Evolutionary conservation across 2,113 vertebrate species (phyloP).

Genomic region (Laticauda colubrina): DNA sequence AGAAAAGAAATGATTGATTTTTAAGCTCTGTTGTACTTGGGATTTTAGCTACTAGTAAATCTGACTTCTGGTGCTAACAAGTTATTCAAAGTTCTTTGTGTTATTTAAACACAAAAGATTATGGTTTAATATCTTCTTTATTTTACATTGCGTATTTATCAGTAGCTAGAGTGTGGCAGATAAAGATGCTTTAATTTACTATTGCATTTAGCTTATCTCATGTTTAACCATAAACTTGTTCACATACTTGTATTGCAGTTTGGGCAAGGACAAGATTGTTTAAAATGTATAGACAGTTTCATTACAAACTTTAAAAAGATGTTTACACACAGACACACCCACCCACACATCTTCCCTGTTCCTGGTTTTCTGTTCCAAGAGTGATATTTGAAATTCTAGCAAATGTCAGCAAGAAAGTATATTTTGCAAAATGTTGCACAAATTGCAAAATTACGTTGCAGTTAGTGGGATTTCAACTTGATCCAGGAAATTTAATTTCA

Average conservation of each 20-base stretch:
- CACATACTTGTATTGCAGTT: background rate
- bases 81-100: background rate
- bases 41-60: background rate
- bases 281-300: background rate
- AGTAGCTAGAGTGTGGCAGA: background rate
- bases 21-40: background rate
- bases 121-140: background rate
- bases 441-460: background rate
- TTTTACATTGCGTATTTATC: background rate
- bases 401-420: background rate
- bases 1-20: background rate
- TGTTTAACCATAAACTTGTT: background rate
- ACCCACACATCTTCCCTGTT: background rate
- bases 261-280: background rate
- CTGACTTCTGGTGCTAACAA: background rate
- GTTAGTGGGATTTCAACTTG: background rate
- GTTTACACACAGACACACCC: background rate
- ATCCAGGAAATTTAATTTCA: background rate
- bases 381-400: background rate
- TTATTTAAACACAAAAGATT: background rate
- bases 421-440: background rate
- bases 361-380: background rate
- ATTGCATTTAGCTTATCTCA: background rate
- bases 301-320: background rate
- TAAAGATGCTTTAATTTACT: background rate